Conservation (phyloP, 2,888 invertebrate genomes). For the Apotomis turbidana region DNA sequence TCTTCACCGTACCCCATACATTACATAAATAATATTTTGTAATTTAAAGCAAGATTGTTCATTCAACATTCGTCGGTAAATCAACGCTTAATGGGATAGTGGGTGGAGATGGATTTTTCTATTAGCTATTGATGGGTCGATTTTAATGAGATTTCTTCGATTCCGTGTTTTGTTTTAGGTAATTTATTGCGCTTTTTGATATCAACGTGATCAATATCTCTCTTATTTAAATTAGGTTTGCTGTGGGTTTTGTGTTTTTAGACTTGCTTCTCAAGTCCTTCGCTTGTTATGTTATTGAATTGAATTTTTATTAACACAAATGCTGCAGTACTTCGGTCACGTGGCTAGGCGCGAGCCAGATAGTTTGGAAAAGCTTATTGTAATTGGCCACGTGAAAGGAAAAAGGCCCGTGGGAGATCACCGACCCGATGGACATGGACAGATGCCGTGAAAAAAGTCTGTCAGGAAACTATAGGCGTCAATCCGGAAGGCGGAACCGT, state of each 20-base stretch:
- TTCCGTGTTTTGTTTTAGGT: slow-evolving; percentile 34
- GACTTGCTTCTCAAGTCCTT: neutral
- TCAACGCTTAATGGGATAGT: slow-evolving; percentile 41
- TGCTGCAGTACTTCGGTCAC: no score
- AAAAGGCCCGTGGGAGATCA: no score
- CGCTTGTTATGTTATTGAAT: no score
- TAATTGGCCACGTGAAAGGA: no score
- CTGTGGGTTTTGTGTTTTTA: slow-evolving; percentile 4
- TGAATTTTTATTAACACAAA: no score
- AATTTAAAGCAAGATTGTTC: slow-evolving; percentile 44
- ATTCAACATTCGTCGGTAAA: slow-evolving; percentile 42
- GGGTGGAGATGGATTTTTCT: slow-evolving; percentile 42
- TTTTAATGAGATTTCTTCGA: slow-evolving; percentile 39
- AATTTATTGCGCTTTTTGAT: slow-evolving; percentile 33
- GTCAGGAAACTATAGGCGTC: no score
- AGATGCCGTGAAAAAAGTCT: no score
- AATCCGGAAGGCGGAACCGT: no score
- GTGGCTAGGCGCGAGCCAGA: no score
- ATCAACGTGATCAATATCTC: slow-evolving; percentile 33
- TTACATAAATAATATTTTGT: slow-evolving; percentile 47
- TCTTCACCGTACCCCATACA: slow-evolving; percentile 47
- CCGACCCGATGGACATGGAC: no score
- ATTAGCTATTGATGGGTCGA: slow-evolving; percentile 39
- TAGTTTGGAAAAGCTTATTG: no score
- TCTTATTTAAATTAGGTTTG: slow-evolving; percentile 23